These are phyloP conservation scores for Steinernema feltiae DNA, from an alignment of 1,140 invertebrate species.

Conservation along the genomic window DNA sequence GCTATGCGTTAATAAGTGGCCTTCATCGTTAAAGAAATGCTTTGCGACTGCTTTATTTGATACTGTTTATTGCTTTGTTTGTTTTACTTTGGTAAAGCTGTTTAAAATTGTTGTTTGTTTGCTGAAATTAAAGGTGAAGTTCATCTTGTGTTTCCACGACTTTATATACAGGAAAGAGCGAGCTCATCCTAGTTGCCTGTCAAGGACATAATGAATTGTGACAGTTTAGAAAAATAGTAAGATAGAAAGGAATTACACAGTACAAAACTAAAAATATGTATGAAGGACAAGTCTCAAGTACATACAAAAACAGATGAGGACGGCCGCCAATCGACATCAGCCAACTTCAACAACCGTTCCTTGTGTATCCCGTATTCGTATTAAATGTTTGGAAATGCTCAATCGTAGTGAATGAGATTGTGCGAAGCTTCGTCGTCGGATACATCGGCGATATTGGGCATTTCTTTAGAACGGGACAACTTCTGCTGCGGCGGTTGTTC, in stretches of 20 bases:
- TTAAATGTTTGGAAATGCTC: background rate
- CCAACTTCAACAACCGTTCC: background rate
- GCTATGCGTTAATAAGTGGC: conserved; percentile 31
- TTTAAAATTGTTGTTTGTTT: background rate
- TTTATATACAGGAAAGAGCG: too few relatives aligned
- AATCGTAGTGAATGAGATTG: conserved; percentile 3
- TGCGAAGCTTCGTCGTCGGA: background rate
- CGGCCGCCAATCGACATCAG: too few relatives aligned
- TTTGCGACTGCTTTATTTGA: background rate
- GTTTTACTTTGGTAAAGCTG: background rate
- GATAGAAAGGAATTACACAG: too few relatives aligned
- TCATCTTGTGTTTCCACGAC: too few relatives aligned
- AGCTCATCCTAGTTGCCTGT: too few relatives aligned
- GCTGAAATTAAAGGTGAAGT: too few relatives aligned
- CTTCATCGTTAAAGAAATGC: background rate
- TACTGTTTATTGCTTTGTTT: background rate
- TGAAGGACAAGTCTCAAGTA: too few relatives aligned
- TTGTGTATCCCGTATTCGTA: background rate
- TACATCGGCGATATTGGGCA: background rate
- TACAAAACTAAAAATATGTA: too few relatives aligned
- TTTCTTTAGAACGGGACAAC: background rate
- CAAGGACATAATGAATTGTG: too few relatives aligned
- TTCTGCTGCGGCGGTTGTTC: conserved; percentile 7
- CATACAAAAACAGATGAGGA: too few relatives aligned
- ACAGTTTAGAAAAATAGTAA: too few relatives aligned